Evolutionary conservation across 2,888 invertebrate species (phyloP), one percentile per base, ranked within the genome.

Genomic region (Platycnemis pennipes): DNA sequence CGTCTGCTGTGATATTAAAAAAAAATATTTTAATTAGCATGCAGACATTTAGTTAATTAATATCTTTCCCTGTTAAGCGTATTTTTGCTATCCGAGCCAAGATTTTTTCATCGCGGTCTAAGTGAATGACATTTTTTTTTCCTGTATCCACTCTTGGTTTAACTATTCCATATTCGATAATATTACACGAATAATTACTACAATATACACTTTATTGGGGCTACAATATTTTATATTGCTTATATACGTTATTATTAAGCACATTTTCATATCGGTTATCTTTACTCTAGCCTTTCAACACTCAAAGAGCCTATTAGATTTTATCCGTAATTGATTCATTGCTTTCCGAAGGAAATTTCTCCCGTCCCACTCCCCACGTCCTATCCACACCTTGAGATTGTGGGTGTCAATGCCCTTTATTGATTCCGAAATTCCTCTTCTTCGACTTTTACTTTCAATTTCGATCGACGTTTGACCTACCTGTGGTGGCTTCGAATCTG

Each of bases 301-400:
- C 77, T 37, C 11, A 69, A 69, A 31, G n/a, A 5, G 13, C 31
- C 77, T 37, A 37, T 37, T 31, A 37, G 77, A 77, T 77, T 7
- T 37, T 77, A 77, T 77, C 77, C 13, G 8, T 77, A 77, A 77
- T 77, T 77, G 77, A 77, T 77, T 77, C 77, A 77, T 77, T 77
- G 77, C 77, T 77, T 77, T 77, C 77, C 77, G 77, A 37, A 77
- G 37, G 1, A 77, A 26, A 37, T 77, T 31, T 63, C 22, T 77
- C 13, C 7, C 37, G 13, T 77, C 77, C 77, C 31, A 37, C n/a
- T 13, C 16, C 8, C 31, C 13, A 11, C n/a, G 37, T 13, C 37
- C 16, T 37, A 63, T 37, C 8, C 1, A 31, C 2, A 31, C 13
- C 77, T 11, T 8, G 31, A 77, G 77, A 77, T 77, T 13, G 77